These are phyloP conservation scores for Pseudopleuronectes americanus DNA, from an alignment of 2,797 vertebrate species.

Conservation along the genomic window DNA sequence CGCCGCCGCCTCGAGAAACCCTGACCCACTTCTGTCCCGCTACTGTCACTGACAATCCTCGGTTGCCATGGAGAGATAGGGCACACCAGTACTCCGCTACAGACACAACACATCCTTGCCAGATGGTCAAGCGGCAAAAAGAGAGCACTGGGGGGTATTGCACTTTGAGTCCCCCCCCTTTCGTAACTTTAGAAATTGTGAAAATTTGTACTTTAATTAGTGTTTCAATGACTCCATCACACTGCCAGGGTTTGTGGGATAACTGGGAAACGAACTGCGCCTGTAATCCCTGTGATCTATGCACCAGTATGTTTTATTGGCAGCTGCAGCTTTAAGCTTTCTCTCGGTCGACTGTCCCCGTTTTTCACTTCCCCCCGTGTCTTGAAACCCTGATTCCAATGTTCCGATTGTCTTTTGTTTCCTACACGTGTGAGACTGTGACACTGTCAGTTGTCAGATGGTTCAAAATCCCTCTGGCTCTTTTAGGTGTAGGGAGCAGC, in stretches of 20 bases:
- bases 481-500: too few relatives aligned
- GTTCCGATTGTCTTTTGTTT: too few relatives aligned
- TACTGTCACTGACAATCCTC: constrained; percentile 54
- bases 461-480: too few relatives aligned
- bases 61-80: constrained; percentile 60
- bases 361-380: too few relatives aligned
- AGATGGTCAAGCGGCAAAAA: constrained; percentile 57
- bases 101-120: constrained; percentile 45
- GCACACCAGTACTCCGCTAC: constrained; percentile 32
- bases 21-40: constrained; percentile 54
- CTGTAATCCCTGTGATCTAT: background rate
- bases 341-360: background rate
- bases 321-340: background rate
- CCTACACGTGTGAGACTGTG: background rate
- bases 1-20: constrained; percentile 35
- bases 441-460: background rate
- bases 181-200: constrained; percentile 20
- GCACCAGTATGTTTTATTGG: constrained; percentile 4
- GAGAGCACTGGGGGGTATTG: constrained; percentile 20
- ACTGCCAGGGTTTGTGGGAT: constrained; percentile 10
- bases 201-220: constrained; percentile 37
- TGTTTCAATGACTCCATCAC: constrained; percentile 5
- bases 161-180: background rate
- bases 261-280: constrained; percentile 5
- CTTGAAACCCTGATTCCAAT: too few relatives aligned